These are phyloP conservation scores for Anolis sagrei DNA, from an alignment of 2,113 vertebrate species.

Conservation along the genomic window DNA sequence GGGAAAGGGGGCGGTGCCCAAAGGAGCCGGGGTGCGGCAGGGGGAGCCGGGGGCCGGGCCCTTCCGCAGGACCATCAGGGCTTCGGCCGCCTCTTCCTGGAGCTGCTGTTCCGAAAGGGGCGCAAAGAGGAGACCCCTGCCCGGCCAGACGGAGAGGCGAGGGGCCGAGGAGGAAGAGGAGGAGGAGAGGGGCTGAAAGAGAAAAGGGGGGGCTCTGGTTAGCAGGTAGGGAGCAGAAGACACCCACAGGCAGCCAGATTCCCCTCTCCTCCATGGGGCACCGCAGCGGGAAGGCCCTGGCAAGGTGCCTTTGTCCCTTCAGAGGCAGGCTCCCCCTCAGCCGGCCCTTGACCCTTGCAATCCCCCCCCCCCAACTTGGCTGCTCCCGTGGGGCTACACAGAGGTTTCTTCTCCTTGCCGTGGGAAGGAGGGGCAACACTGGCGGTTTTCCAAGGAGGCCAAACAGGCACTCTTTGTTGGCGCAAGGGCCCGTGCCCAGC, in stretches of 20 bases:
- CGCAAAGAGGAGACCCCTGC: slow-evolving; percentile 18
- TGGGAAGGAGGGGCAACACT: background rate
- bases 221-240: background rate
- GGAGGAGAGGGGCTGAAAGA: slow-evolving; percentile 25
- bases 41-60: slow-evolving; percentile 48
- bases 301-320: no score
- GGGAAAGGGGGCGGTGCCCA: background rate
- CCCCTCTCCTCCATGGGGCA: no score
- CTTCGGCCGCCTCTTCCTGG: slow-evolving; percentile 70
- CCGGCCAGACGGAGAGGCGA: slow-evolving; percentile 6
- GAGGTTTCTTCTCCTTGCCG: background rate
- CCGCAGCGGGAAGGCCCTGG: no score
- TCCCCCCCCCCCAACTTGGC: background rate
- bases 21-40: background rate
- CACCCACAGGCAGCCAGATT: no score
- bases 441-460: background rate
- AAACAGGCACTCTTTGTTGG: background rate
- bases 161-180: background rate
- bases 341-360: background rate
- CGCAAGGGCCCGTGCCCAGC: background rate
- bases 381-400: background rate
- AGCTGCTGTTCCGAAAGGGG: slow-evolving; percentile 58
- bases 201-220: background rate
- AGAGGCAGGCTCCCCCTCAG: background rate
- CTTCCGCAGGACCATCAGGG: slow-evolving; percentile 71